Conservation (phyloP, 1,140 invertebrate genomes). For the Cydia strobilella region DNA sequence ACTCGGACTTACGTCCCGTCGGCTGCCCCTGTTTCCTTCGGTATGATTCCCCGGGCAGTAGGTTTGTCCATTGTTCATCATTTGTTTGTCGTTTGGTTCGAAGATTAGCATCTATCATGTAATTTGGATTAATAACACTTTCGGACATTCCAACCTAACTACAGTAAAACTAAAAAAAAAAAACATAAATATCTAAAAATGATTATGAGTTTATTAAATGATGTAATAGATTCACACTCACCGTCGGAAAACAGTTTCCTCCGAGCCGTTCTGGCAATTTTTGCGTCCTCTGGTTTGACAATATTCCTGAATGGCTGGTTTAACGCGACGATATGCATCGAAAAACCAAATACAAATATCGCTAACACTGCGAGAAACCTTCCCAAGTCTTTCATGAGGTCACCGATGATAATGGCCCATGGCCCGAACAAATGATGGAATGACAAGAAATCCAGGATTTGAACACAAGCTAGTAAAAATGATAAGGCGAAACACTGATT, state of each 20-base stretch:
- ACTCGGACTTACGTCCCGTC: constrained; percentile 77
- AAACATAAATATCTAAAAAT: neutral
- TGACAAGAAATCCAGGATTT: constrained; percentile 97
- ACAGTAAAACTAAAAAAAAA: constrained; percentile 18
- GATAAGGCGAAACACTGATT: constrained; percentile 98
- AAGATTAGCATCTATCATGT: constrained; percentile 62
- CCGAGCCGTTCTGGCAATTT: constrained; percentile 73
- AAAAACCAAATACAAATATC: constrained; percentile 99
- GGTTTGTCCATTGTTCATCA: constrained; percentile 72
- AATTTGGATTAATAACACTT: constrained; percentile 41
- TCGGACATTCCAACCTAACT: neutral
- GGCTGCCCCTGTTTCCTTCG: constrained; percentile 76
- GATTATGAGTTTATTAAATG: constrained; percentile 29
- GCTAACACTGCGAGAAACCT: constrained; percentile 97
- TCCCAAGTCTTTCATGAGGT: constrained; percentile 94
- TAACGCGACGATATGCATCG: constrained; percentile 97
- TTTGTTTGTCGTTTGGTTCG: constrained; percentile 71
- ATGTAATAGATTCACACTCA: constrained; percentile 73
- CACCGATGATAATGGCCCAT: constrained; percentile 96
- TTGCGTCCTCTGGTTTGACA: constrained; percentile 80
- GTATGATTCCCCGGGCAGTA: constrained; percentile 70
- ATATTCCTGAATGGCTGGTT: constrained; percentile 94
- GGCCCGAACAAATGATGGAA: constrained; percentile 99
- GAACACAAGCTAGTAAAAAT: constrained; percentile 96
- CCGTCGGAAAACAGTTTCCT: constrained; percentile 87